These are phyloP conservation scores for Baronia brevicornis DNA, from an alignment of 2,888 invertebrate genomes.

Conservation along the genomic window DNA sequence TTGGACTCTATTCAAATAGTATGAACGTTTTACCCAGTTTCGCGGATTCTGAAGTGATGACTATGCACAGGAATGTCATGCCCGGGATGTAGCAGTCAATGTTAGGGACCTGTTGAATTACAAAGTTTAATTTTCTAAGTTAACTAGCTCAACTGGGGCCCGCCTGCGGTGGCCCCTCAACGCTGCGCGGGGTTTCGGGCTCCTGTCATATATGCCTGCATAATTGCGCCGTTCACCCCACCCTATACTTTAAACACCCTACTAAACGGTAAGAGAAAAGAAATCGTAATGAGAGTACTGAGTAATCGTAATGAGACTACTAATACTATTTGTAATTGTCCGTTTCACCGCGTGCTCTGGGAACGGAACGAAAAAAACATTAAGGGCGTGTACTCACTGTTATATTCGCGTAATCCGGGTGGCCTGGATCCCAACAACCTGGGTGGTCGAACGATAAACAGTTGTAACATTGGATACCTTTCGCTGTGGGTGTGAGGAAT, in stretches of 20 bases:
- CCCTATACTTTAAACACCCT: too few species aligned
- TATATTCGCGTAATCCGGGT: conserved; percentile 62
- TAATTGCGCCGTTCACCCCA: too few species aligned
- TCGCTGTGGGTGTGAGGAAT: conserved; percentile 50
- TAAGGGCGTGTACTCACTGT: conserved; percentile 39
- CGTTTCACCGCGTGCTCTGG: too few species aligned
- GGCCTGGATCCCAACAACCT: conserved; percentile 70
- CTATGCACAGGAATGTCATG: conserved; percentile 62
- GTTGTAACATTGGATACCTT: conserved; percentile 67
- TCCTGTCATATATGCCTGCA: too few species aligned
- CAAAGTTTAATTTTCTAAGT: neutral
- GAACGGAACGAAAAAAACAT: too few species aligned
- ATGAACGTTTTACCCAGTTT: conserved; percentile 47
- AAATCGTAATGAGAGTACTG: too few species aligned
- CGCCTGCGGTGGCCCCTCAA: too few species aligned
- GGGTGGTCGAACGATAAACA: conserved; percentile 67
- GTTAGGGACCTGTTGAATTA: conserved; percentile 49
- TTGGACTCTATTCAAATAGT: neutral
- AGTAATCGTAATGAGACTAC: too few species aligned
- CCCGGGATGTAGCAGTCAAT: conserved; percentile 70
- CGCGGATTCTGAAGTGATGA: conserved; percentile 64
- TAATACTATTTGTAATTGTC: too few species aligned
- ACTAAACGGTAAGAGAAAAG: too few species aligned
- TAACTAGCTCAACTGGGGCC: too few species aligned
- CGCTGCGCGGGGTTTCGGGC: too few species aligned